Evolutionary conservation across 2,797 vertebrate genomes (phyloP), one percentile per base, ranked within the genome.

Genomic region (Dendrocincla tyrannina): DNA sequence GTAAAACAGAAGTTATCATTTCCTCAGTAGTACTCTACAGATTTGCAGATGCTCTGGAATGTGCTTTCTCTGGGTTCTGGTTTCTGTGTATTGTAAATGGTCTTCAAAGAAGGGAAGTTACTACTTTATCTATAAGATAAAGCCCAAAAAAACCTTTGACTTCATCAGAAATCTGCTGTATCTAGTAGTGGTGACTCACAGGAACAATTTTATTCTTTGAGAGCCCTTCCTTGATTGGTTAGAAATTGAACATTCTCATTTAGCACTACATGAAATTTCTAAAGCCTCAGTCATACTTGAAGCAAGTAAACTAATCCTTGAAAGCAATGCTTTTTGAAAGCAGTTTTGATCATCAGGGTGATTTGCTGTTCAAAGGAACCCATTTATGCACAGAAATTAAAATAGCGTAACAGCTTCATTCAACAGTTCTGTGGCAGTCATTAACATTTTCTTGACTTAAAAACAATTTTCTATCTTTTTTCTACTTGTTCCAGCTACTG

Each of bases 401-500:
- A 92, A 77, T 73, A 81, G 59, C 60, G 41, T 56, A 78, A 47
- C 44, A 82, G 73, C 53, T 88, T 95, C 49, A 55, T 94, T 92
- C 76, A 91, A 27, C 17, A 72, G 32, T 79, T 93, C 58, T 86
- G 72, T 82, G 64, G 72, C n/a, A 58, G 22, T 74, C 49, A 23
- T 88, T 88, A 94, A 69, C 11, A 44, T 77, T 86, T 80, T 68
- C 89, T 85, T 95, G 84, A 85, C 83, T 85, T 91, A 58, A 81
- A 96, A 93, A 22, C 24, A 32, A 72, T 83, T 53, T 46, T 79
- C 3, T 76, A 5, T 79, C 27, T 94, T 89, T 73, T 94, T 91
- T 95, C 70, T 98, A 17, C 96, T 83, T 96, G 18, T 68, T 93
- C 15, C 80, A 99, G 99, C 99, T 4, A 99, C 99, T 4, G 99